Evolutionary conservation across 2,888 invertebrate genomes (phyloP), one percentile per base, ranked within the genome.

Genomic region (Eristalis tenax): DNA sequence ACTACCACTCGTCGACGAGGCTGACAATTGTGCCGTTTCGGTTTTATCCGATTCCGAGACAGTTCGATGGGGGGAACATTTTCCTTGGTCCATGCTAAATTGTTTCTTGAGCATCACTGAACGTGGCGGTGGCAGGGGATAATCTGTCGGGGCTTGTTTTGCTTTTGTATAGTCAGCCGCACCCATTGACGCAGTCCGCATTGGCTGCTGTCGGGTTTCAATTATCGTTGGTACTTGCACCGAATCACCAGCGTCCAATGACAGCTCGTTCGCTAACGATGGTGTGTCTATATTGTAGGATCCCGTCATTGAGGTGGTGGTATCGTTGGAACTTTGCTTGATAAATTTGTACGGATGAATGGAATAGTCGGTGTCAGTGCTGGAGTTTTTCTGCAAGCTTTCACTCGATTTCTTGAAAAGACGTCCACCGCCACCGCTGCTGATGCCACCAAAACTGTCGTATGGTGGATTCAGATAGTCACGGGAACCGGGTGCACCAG

Each of bases 241-340:
- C 28, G 91, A 90, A 43, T 92, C 91, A 40, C 90, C 92, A 4
- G 91, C 92, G 82, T 93, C 93, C 69, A 93, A 84, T 2, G 93
- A 93, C 8, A 92, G 89, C 75, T 93, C 93, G 15, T 93, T 92
- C 0, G 91, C 91, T 80, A 93, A 89, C 64, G 93, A 93, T 13
- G 92, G 92, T 26, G 93, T 93, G 82, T 93, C 93, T 59, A 93
- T 91, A 79, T 93, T 93, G 71, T 92, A 93, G 50, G 93, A 93
- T 28, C 93, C 93, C 0, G 93, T 93, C 89, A 91, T 91, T 69
- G 93, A 93, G 82, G 93, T 93, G 81, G 92, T 93, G n/a, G 93
- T 93, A 85, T 93, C 93, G 74, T 93, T 93, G 57, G 93, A 93
- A 84, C 92, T 93, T 90, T 93, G 93, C 88, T 93, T 93, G 59